A percentile compares a stretch with the other conserved stretches of the same genome.
phyloP scores from a whole-genome alignment of 2,888 invertebrate species.

The Adelphocoris suturalis region DNA sequence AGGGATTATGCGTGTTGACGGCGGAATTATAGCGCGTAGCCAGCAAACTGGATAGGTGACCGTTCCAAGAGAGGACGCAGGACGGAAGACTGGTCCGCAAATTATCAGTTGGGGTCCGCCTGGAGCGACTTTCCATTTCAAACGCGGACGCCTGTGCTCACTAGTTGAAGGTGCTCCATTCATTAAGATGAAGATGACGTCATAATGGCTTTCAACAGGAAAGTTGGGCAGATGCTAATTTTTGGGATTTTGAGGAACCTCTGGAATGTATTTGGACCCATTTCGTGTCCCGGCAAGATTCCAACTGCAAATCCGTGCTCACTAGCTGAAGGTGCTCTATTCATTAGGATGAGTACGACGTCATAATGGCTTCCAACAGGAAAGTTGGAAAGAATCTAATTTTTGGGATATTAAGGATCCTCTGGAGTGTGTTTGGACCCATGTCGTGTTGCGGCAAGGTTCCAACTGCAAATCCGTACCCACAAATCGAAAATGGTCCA shows the following conservation, averaged over 20 bases:
- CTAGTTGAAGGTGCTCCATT: not conserved
- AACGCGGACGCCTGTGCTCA: not conserved
- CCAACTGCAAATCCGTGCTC: too few relatives aligned
- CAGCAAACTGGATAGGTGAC: not conserved
- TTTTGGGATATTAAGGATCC: too few relatives aligned
- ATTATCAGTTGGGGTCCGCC: not conserved
- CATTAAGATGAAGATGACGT: not conserved
- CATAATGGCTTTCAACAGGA: not conserved
- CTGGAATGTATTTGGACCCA: too few relatives aligned
- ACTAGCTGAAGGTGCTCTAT: too few relatives aligned
- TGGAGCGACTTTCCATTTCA: constrained; percentile 8
- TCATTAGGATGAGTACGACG: too few relatives aligned
- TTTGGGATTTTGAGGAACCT: too few relatives aligned
- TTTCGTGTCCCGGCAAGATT: not conserved
- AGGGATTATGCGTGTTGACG: not conserved
- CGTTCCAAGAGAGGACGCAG: not conserved
- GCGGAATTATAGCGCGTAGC: not conserved
- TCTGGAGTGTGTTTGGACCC: too few relatives aligned
- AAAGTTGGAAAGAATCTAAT: too few relatives aligned
- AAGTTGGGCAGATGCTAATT: not conserved
- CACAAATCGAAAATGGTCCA: too few relatives aligned
- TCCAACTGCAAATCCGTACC: too few relatives aligned
- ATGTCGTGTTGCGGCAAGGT: too few relatives aligned
- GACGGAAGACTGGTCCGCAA: not conserved
- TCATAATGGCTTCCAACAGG: too few relatives aligned